phyloP scores from a whole-genome alignment of 2,888 invertebrate species.

The Limnephilus marmoratus region DNA sequence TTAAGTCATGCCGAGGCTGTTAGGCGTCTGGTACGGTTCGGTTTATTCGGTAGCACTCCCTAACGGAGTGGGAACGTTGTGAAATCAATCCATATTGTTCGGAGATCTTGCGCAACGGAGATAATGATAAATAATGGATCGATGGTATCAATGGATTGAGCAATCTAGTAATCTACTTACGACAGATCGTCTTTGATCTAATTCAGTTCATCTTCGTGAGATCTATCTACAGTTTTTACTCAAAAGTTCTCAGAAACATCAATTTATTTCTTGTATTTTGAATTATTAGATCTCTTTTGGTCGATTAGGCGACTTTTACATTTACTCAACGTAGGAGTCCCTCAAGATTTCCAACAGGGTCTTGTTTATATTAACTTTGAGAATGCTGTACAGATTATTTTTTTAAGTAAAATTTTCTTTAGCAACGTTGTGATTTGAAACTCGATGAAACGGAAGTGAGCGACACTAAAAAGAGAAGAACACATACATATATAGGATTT shows the following conservation, averaged over 20 bases:
- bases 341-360: neutral
- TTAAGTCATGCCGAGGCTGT: constrained; percentile 31
- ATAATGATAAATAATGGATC: constrained; percentile 6
- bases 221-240: neutral
- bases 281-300: neutral
- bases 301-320: no score
- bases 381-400: neutral
- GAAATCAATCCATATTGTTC: constrained; percentile 46
- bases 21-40: constrained; percentile 32
- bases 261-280: neutral
- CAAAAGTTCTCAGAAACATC: neutral
- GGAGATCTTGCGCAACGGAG: constrained; percentile 35
- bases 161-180: neutral
- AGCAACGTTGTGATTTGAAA: no score
- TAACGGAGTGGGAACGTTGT: constrained; percentile 18
- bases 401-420: no score
- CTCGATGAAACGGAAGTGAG: no score
- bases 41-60: constrained; percentile 18
- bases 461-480: no score
- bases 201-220: neutral
- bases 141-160: constrained; percentile 12
- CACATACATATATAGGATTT: no score
- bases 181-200: neutral
- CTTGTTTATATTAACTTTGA: neutral
- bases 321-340: neutral